Conservation (phyloP, 1,140 invertebrate species). For the Adoxophyes honmai region DNA sequence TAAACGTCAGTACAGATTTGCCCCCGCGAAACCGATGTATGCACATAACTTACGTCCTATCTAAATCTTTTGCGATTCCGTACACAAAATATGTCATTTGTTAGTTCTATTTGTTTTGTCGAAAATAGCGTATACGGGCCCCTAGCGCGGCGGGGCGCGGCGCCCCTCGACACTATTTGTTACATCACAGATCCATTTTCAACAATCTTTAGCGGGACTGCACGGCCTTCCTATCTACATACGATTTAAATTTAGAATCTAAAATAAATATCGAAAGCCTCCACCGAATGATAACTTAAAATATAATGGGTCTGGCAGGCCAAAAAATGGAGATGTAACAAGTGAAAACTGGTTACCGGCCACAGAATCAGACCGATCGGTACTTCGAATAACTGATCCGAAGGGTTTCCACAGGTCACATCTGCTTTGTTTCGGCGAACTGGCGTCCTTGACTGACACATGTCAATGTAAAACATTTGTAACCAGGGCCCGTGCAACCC, state of each 20-base stretch:
- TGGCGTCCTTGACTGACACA: neutral
- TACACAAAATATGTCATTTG: constrained; percentile 73
- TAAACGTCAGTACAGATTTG: too few relatives aligned
- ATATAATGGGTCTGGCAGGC: too few relatives aligned
- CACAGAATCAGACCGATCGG: too few relatives aligned
- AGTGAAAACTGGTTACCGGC: neutral
- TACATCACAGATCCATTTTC: constrained; percentile 68
- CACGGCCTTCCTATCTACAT: constrained; percentile 18
- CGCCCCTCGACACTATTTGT: constrained; percentile 39
- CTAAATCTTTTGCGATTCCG: constrained; percentile 40
- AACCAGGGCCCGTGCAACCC: neutral
- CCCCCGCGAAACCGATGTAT: too few relatives aligned
- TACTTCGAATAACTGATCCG: too few relatives aligned
- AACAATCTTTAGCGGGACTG: constrained; percentile 39
- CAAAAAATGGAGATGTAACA: too few relatives aligned
- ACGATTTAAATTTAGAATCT: neutral
- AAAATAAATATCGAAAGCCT: neutral
- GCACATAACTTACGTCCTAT: constrained; percentile 29
- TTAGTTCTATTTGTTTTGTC: constrained; percentile 35
- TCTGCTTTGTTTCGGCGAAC: neutral
- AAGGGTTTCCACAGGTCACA: neutral
- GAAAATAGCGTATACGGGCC: constrained; percentile 4
- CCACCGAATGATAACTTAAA: neutral
- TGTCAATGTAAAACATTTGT: neutral
- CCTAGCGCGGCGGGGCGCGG: constrained; percentile 24